Conservation (phyloP, 2,797 vertebrate species). For the Mycteria americana region DNA sequence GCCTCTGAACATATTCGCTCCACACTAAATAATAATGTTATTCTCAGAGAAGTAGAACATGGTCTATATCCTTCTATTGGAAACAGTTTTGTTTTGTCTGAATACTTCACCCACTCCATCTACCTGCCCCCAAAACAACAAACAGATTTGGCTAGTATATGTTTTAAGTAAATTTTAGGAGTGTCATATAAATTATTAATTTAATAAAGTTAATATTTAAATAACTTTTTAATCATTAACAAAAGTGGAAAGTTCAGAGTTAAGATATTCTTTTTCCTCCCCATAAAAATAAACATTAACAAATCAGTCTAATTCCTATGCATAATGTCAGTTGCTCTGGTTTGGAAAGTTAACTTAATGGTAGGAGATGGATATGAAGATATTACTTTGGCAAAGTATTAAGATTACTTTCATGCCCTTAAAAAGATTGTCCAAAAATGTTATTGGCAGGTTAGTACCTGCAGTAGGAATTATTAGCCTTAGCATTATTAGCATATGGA, state of each 20-base stretch:
- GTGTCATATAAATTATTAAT: conserved; percentile 40
- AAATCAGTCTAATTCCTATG: not conserved
- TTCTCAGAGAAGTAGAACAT: conserved; percentile 18
- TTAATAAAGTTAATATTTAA: conserved; percentile 53
- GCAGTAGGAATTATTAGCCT: not conserved
- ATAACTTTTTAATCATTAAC: conserved; percentile 43
- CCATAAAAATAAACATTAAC: conserved; percentile 41
- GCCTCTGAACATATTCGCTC: conserved; percentile 36
- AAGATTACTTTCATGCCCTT: not conserved
- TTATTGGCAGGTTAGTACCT: not conserved
- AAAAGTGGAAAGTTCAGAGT: conserved; percentile 48
- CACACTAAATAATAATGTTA: conserved; percentile 48
- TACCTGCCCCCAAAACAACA: not conserved
- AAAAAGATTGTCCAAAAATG: not conserved
- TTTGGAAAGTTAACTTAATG: not conserved
- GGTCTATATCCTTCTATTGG: not conserved
- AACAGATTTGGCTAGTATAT: not conserved
- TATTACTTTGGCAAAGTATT: not conserved
- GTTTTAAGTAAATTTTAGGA: conserved; percentile 32
- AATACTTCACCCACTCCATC: not conserved
- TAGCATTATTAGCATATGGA: not conserved
- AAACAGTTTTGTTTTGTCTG: conserved; percentile 26
- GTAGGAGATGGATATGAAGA: not conserved
- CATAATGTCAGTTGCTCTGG: not conserved
- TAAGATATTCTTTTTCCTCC: conserved; percentile 13